Percentiles rank a stretch among this genome's conserved stretches.
Conservation (phyloP, 2,113 vertebrate species). For the Lepisosteus osseus region DNA sequence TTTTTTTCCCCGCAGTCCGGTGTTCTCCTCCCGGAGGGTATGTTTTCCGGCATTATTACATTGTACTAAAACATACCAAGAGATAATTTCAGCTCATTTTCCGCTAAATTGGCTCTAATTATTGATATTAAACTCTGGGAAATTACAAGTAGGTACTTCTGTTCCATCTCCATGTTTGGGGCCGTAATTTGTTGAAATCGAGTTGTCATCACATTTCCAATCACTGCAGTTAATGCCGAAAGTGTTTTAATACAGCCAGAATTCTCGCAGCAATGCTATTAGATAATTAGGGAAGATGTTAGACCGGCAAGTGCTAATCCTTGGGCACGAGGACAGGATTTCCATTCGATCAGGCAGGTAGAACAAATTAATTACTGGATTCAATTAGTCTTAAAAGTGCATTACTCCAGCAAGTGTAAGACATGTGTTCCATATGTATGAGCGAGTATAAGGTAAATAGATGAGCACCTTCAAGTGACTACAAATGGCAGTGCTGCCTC, state of each 20-base stretch:
- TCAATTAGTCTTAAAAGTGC: slow-evolving; percentile 79
- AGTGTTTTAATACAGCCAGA: slow-evolving; percentile 92
- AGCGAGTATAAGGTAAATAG: slow-evolving; percentile 62
- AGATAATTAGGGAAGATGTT: slow-evolving; percentile 94
- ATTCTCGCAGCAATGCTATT: slow-evolving; percentile 96
- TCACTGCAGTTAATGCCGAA: slow-evolving; percentile 89
- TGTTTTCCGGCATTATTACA: slow-evolving; percentile 77
- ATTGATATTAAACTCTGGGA: slow-evolving; percentile 93
- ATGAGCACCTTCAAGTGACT: slow-evolving; percentile 51
- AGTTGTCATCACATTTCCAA: slow-evolving; percentile 97
- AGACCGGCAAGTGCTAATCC: slow-evolving; percentile 90
- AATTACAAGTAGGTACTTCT: slow-evolving; percentile 90
- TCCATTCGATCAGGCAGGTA: slow-evolving; percentile 85
- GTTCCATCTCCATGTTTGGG: slow-evolving; percentile 84
- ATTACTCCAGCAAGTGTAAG: slow-evolving; percentile 61
- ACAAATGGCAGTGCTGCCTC: slow-evolving; percentile 27
- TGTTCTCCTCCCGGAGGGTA: slow-evolving; percentile 54
- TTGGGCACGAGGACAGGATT: slow-evolving; percentile 70
- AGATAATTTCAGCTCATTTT: slow-evolving; percentile 76
- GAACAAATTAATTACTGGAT: slow-evolving; percentile 87
- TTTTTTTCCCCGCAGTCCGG: background rate
- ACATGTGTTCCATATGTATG: slow-evolving; percentile 66
- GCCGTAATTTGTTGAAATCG: slow-evolving; percentile 95
- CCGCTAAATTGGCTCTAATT: slow-evolving; percentile 93
- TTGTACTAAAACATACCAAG: slow-evolving; percentile 66